Evolutionary conservation across 2,113 vertebrate genomes (phyloP), one percentile per base, ranked within the genome.

Genomic region (Xiphorhynchus elegans): DNA sequence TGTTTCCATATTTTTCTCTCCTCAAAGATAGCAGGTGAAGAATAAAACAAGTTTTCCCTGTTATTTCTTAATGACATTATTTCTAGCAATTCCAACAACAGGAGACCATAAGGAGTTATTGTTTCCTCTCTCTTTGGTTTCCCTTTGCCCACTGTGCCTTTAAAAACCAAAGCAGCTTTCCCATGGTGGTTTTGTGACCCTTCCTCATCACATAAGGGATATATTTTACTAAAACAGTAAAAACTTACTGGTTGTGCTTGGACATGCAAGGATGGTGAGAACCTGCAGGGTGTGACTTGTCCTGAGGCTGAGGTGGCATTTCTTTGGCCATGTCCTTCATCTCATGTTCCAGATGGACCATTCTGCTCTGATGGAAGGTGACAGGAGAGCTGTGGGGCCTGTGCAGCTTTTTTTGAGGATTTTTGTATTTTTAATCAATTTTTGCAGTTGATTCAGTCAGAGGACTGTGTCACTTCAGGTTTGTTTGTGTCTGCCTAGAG

Each of bases 1-100:
- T 62, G 25, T 84, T 95, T 80, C 77, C 16, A 0, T 89, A 13
- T 78, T 94, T 95, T 91, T 87, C 59, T 77, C 80, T 96, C 76
- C 17, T 89, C 91, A 81, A 91, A 88, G 50, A 60, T 2, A 17
- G n/a, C 53, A 52, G 63, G 37, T 60, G 68, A 66, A 87, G 33
- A 69, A 75, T 63, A 19, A n/a, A 81, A 23, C 25, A 63, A 86
- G 72, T 29, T 83, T 89, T 69, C 50, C 26, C 21, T 37, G 2
- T 69, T 80, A 8, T 31, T 68, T 77, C 44, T 74, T 63, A 50
- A 76, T 69, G 60, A 3, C 8, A 1, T 85, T 24, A 5, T 26
- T 68, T 73, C 13, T 52, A 7, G n/a, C 23, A 67, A 18, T 79
- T 68, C 23, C 31, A 44, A 12, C 23, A 24, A 6, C 0, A 0